Evolutionary conservation across 1,140 invertebrate species (phyloP).

Genomic region (Lycorma delicatula): DNA sequence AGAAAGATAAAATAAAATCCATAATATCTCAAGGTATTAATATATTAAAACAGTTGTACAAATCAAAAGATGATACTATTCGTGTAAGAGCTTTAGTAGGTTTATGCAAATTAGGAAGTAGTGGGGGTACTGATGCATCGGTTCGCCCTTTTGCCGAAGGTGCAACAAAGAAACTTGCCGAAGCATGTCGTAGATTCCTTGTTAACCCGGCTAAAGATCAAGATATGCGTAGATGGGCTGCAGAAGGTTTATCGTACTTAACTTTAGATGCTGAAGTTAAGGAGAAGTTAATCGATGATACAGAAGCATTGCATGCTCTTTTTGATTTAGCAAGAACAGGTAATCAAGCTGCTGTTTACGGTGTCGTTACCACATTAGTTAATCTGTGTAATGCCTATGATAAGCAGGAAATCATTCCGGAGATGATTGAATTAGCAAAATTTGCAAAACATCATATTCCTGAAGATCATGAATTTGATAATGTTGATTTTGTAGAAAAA

Average conservation of each 20-base stretch:
- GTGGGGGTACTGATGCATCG: conserved; percentile 92
- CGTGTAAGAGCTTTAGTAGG: conserved; percentile 85
- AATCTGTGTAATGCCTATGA: conserved; percentile 98
- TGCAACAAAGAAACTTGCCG: conserved; percentile 83
- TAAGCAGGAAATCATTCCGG: conserved; percentile 93
- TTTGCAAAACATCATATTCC: conserved; percentile 99
- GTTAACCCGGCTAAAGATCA: conserved; percentile 78
- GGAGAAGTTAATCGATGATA: conserved; percentile 88
- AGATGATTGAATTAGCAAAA: conserved; percentile 95
- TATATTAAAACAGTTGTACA: conserved; percentile 89
- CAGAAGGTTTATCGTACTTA: conserved; percentile 94
- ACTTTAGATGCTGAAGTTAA: conserved; percentile 98
- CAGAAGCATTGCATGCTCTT: conserved; percentile 68
- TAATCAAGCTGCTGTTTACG: conserved; percentile 80
- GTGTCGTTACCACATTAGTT: conserved; percentile 88
- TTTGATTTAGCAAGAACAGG: conserved; percentile 81
- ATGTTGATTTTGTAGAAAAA: conserved; percentile 82
- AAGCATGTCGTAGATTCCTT: conserved; percentile 86
- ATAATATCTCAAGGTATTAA: conserved; percentile 87
- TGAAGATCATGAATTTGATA: conserved; percentile 91
- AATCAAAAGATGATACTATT: conserved; percentile 84
- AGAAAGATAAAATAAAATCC: conserved; percentile 91
- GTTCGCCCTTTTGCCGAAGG: conserved; percentile 92
- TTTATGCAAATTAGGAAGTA: conserved; percentile 92
- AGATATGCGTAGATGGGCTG: conserved; percentile 90